Conservation (phyloP, 1,140 invertebrate genomes). For the Aricia agestis region DNA sequence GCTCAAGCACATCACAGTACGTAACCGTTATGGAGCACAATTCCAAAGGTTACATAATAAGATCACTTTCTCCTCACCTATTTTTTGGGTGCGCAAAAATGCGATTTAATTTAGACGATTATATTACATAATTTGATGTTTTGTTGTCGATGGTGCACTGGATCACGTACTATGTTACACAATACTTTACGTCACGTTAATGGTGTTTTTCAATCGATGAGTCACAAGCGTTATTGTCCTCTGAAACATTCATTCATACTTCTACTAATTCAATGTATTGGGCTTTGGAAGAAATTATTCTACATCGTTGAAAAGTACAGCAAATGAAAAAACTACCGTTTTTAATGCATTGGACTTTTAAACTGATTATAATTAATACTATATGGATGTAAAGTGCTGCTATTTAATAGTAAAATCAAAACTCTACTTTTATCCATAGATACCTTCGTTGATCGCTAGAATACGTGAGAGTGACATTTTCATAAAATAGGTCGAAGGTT, state of each 20-base stretch:
- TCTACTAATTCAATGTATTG: too few relatives aligned
- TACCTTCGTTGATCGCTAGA: too few relatives aligned
- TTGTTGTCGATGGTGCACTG: slow-evolving; percentile 47
- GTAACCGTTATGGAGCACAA: not conserved
- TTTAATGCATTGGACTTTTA: too few relatives aligned
- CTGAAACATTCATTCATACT: slow-evolving; percentile 39
- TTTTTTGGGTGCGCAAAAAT: slow-evolving; percentile 38
- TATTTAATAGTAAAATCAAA: too few relatives aligned
- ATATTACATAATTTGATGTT: slow-evolving; percentile 61
- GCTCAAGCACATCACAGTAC: not conserved
- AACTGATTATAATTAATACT: too few relatives aligned
- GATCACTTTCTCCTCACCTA: slow-evolving; percentile 57
- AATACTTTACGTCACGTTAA: slow-evolving; percentile 54
- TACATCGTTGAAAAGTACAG: too few relatives aligned
- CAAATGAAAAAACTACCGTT: too few relatives aligned
- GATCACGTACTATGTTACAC: slow-evolving; percentile 67
- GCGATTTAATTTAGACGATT: slow-evolving; percentile 67
- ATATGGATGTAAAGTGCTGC: too few relatives aligned
- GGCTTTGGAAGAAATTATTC: too few relatives aligned
- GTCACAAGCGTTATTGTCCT: slow-evolving; percentile 46
- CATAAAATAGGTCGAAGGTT: too few relatives aligned
- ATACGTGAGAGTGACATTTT: too few relatives aligned
- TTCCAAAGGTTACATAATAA: slow-evolving; percentile 16
- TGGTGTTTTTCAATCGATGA: slow-evolving; percentile 59
- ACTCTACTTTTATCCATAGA: too few relatives aligned